Evolutionary conservation across 2,888 invertebrate species (phyloP), one percentile per base, ranked within the genome.

Genomic region (Erebia epiphron): DNA sequence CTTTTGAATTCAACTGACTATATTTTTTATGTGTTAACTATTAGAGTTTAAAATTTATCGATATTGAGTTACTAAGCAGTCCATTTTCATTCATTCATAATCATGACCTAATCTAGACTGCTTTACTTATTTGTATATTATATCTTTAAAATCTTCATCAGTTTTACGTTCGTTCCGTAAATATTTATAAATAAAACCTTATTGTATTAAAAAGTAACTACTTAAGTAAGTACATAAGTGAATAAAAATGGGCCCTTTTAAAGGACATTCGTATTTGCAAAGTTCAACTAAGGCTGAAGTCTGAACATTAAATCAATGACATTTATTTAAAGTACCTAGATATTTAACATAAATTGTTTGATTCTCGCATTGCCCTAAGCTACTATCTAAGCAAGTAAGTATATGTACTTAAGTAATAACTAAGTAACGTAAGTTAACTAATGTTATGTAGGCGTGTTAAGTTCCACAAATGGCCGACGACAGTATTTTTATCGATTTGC

Each of bases 401-500:
- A 16, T 5, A 56, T 21, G 1, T 58, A 16, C 58, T 41, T 60
- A 60, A 60, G 58, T 60, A 41, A 43, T 16, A 58, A 35, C 14
- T 35, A 41, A 60, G 60, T 60, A 60, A 43, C 60, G 16, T 49
- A 49, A 49, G 49, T 62, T 18, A 13, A 62, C 46, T 21, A 21
- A 62, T 62, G 49, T 49, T 49, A 62, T 62, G 52, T 64, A 41
- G 26, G 41, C 14, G 26, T 63, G 49, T 35, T 52, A 64, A 16
- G 58, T 52, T 18, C 73, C 73, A 60, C 72, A 73, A 76, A 76
- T 76, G 73, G 76, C 35, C 71, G 70, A 73, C 72, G 79, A 76
- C 78, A 79, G 77, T 78, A 79, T 76, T 78, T 79, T 76, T 77
- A 76, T 77, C 68, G 75, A 75, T 77, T 78, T 77, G 77, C 79